A percentile compares a stretch with the other conserved stretches of the same genome.
Evolutionary conservation across 1,140 invertebrate species (phyloP).

Genomic region (Phymorhynchus buccinoides): DNA sequence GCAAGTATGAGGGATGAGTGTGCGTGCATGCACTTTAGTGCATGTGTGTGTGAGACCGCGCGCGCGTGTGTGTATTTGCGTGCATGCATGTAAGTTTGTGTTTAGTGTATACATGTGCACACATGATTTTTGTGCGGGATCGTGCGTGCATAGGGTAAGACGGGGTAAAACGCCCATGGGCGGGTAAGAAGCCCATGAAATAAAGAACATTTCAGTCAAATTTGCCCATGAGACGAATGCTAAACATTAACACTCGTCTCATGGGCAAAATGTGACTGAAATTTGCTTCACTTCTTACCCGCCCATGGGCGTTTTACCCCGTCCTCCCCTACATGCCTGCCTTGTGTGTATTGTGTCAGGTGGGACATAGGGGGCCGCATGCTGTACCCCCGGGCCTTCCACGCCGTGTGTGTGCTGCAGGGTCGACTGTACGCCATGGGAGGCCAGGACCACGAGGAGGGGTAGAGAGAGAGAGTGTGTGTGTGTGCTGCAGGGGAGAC

Average conservation of each 20-base stretch:
- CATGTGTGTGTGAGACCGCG: not conserved
- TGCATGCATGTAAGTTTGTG: not conserved
- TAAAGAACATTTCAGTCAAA: too few species aligned
- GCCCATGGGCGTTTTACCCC: too few species aligned
- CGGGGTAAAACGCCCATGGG: too few species aligned
- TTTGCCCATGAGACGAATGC: too few species aligned
- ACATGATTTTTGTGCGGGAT: not conserved
- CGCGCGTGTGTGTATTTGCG: not conserved
- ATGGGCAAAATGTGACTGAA: too few species aligned
- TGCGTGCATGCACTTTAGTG: not conserved
- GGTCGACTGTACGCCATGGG: not conserved
- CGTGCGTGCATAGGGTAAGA: not conserved
- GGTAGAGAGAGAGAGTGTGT: too few species aligned
- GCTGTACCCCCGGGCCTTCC: not conserved
- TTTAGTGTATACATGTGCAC: not conserved
- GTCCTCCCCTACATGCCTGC: not conserved
- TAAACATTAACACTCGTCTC: too few species aligned
- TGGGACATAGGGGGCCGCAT: not conserved
- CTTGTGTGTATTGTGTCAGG: not conserved
- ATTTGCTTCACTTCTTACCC: too few species aligned
- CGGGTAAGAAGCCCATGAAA: too few species aligned
- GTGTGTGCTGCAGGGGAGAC: too few species aligned
- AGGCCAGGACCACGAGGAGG: not conserved
- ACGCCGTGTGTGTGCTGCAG: not conserved
- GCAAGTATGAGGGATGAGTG: not conserved